Base-by-base conservation (phyloP, 2,113 vertebrate genomes). In the Ciconia stormi region DNA sequence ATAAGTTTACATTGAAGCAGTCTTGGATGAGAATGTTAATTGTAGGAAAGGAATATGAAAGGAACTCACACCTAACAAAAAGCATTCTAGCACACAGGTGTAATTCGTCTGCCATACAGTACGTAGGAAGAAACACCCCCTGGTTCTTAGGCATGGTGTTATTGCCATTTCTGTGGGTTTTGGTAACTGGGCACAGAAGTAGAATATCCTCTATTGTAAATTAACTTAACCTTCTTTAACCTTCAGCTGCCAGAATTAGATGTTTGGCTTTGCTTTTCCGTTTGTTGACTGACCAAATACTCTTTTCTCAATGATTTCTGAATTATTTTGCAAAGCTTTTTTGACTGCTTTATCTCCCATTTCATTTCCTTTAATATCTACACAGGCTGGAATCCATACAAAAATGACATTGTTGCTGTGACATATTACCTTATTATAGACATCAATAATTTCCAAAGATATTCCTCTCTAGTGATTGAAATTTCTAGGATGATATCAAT, bases 371-470 rank as follows among this genome's bases (percentile, higher is more conserved):
- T 98, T 98, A 98, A 97, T 98, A 97, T 84, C 94, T 86, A 72
- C 96, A 94, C 82, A 92, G 94, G 96, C 87, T 94, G 90, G 91
- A 94, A 98, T 95, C 88, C 95, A 96, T 96, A 96, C 93, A 94
- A 97, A 98, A 97, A 95, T 97, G 97, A 96, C 97, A 97, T 97
- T 98, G 96, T 97, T 98, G 97, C 97, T 20, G 46, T 98, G 98
- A 98, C 95, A 89, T 97, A 98, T 97, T 96, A 92, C 96, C 91
- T 97, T 97, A 97, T 97, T 98, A 97, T 89, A 92, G 95, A 96
- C 97, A 98, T 98, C 97, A 98, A 97, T 98, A 98, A 98, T 98
- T 98, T 96, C 94, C 96, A 96, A 95, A 98, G 95, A 96, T 93
- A 70, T 97, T 89, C 97, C 97, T 94, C 81, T 89, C 49, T 14